Evolutionary conservation across 2,797 vertebrate genomes (phyloP).

Genomic region (Setipinna tenuifilis): DNA sequence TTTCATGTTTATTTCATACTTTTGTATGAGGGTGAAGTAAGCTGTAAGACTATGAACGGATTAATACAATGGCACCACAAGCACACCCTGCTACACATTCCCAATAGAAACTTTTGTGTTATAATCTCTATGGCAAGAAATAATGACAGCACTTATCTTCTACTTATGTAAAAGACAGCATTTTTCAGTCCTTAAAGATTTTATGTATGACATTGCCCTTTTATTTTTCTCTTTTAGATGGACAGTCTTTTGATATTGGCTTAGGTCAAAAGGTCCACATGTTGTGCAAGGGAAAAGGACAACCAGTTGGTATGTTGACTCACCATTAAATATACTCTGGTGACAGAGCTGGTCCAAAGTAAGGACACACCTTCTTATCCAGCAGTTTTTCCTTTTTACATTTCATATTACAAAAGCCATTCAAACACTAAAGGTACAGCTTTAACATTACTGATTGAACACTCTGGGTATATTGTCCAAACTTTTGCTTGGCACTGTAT

Average conservation of each 20-base stretch:
- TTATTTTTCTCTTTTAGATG: conserved; percentile 60
- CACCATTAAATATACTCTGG: neutral
- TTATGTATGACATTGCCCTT: neutral
- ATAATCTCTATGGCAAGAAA: too few relatives aligned
- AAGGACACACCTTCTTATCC: too few relatives aligned
- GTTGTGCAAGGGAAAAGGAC: conserved; percentile 78
- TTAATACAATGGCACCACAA: too few relatives aligned
- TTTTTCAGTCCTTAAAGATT: neutral
- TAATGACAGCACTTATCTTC: neutral
- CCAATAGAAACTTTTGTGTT: too few relatives aligned
- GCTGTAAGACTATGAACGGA: too few relatives aligned
- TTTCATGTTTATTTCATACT: neutral
- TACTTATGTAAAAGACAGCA: neutral
- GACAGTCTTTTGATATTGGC: conserved; percentile 77
- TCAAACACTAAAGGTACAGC: too few relatives aligned
- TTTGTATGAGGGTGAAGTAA: too few relatives aligned
- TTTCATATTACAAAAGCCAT: neutral
- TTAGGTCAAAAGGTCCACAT: conserved; percentile 80
- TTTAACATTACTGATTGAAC: too few relatives aligned
- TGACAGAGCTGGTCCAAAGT: neutral
- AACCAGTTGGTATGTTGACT: conserved; percentile 74
- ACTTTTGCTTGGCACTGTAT: neutral
- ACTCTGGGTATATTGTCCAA: too few relatives aligned
- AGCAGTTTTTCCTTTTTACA: neutral
- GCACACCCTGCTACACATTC: too few relatives aligned